Conservation (phyloP, 2,888 invertebrate genomes). For the Leptinotarsa tumamoca region DNA sequence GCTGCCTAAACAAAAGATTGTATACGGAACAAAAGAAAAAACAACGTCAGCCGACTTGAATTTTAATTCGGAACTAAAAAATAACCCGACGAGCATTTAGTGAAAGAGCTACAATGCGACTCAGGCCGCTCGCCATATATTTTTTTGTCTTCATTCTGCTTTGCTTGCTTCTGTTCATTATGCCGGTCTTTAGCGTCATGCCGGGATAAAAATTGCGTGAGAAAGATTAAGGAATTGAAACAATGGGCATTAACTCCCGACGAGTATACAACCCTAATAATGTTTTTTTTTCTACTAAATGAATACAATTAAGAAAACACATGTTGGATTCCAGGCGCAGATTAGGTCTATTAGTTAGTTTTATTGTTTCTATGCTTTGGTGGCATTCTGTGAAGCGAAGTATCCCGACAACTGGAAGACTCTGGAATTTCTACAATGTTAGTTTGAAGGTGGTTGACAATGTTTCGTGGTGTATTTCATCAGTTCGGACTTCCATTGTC, state of each 20-base stretch:
- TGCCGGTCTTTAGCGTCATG: constrained; percentile 43
- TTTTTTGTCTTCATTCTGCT: constrained; percentile 34
- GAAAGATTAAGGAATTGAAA: constrained; percentile 46
- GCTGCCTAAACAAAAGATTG: constrained; percentile 61
- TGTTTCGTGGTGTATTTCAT: too few relatives aligned
- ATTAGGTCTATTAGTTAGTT: constrained; percentile 36
- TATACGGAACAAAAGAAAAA: constrained; percentile 59
- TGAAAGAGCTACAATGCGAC: constrained; percentile 48
- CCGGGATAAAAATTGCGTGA: constrained; percentile 44
- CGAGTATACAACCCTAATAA: constrained; percentile 37
- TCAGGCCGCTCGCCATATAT: constrained; percentile 35
- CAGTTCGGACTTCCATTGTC: too few relatives aligned
- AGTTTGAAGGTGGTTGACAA: too few relatives aligned
- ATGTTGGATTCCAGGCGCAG: constrained; percentile 34
- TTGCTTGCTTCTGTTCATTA: constrained; percentile 46
- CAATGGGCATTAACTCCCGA: constrained; percentile 43
- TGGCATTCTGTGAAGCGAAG: constrained; percentile 21
- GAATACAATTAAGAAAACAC: constrained; percentile 38
- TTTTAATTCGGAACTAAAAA: constrained; percentile 60
- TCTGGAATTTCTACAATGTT: background rate
- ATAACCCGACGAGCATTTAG: constrained; percentile 46
- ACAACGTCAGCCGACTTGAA: constrained; percentile 62
- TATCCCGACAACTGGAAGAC: background rate
- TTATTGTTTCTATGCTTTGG: constrained; percentile 33
- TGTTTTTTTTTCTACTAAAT: constrained; percentile 38